Evolutionary conservation across 1,140 invertebrate genomes (phyloP).

Genomic region (Leptestheria dahalacensis): DNA sequence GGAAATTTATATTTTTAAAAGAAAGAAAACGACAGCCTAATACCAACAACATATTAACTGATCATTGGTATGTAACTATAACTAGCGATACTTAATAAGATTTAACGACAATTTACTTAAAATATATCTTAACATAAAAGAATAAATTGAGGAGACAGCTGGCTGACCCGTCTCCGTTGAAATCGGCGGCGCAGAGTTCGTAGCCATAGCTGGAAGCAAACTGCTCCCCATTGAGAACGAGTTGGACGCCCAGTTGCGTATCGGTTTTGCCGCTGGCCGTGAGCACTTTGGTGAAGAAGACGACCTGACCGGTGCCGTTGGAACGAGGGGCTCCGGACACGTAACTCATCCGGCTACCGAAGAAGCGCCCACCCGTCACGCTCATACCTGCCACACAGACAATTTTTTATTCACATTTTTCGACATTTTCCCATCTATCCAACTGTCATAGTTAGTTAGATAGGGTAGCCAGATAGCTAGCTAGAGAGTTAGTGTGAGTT

Average conservation of each 20-base stretch:
- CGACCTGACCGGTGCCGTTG: constrained; percentile 67
- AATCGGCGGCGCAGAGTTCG: constrained; percentile 61
- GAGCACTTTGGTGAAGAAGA: constrained; percentile 51
- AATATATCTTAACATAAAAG: too few relatives aligned
- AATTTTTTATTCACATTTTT: background rate
- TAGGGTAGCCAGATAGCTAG: too few relatives aligned
- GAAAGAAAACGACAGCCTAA: too few relatives aligned
- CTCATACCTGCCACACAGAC: constrained; percentile 51
- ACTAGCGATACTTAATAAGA: too few relatives aligned
- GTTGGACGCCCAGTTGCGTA: constrained; percentile 38
- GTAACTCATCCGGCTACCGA: constrained; percentile 45
- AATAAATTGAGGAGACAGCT: background rate
- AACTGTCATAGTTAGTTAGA: too few relatives aligned
- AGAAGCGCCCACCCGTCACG: constrained; percentile 64
- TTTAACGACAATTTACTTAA: too few relatives aligned
- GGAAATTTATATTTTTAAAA: too few relatives aligned
- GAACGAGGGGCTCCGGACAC: constrained; percentile 69
- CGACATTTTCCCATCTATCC: too few relatives aligned
- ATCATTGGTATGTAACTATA: too few relatives aligned
- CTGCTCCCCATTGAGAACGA: constrained; percentile 61
- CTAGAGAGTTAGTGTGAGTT: too few relatives aligned
- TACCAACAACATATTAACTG: too few relatives aligned
- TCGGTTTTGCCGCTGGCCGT: constrained; percentile 1
- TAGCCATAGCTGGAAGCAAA: constrained; percentile 82
- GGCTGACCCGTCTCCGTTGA: constrained; percentile 65